Conservation (phyloP, 1,140 invertebrate species). For the Temnothorax curvispinosus region DNA sequence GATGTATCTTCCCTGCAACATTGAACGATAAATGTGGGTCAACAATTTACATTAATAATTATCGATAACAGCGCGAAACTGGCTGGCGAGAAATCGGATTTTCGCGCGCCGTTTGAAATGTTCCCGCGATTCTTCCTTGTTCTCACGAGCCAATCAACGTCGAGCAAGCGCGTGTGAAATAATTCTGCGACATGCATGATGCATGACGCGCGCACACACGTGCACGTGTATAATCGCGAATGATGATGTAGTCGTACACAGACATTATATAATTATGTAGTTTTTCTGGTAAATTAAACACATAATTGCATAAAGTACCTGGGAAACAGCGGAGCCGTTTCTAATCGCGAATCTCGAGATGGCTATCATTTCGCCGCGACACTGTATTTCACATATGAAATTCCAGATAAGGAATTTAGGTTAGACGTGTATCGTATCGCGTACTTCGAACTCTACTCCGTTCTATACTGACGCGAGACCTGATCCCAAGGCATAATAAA, state of each 20-base stretch:
- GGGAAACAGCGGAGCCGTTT: neutral
- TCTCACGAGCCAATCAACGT: neutral
- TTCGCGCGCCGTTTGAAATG: conserved; percentile 30
- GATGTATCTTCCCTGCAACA: conserved; percentile 75
- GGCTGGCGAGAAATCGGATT: neutral
- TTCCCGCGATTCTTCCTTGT: neutral
- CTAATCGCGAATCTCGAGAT: conserved; percentile 21
- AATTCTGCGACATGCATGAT: neutral
- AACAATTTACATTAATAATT: conserved; percentile 10
- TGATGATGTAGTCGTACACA: neutral
- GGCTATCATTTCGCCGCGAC: neutral
- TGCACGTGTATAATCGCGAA: too few species aligned
- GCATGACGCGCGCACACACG: too few species aligned
- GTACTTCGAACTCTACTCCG: conserved; percentile 3
- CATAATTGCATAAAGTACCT: conserved; percentile 52
- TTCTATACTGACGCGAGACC: neutral
- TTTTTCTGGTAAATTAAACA: neutral
- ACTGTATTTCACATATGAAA: neutral
- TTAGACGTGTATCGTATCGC: neutral
- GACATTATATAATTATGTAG: neutral
- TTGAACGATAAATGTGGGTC: conserved; percentile 2
- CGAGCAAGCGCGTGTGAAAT: neutral
- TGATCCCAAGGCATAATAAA: neutral
- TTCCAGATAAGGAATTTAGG: neutral
- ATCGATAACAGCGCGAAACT: neutral